phyloP scores from a whole-genome alignment of 2,888 invertebrate genomes.

The Serrognathus titanus region DNA sequence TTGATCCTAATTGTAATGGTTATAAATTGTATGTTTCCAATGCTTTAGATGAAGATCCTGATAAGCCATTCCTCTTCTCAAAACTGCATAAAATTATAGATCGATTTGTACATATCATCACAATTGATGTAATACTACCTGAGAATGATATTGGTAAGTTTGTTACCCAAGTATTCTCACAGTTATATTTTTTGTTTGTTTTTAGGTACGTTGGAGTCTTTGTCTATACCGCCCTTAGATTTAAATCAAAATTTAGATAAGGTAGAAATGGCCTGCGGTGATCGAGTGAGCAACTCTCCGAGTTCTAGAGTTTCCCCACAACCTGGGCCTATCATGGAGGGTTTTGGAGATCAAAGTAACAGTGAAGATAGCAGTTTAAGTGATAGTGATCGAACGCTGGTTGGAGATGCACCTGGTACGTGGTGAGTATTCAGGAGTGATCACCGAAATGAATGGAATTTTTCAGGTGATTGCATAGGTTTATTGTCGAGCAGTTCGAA shows the following conservation, averaged over 20 bases:
- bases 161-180: neutral
- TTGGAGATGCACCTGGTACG: constrained; percentile 57
- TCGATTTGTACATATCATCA: constrained; percentile 60
- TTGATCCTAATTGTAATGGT: constrained; percentile 42
- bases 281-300: constrained; percentile 37
- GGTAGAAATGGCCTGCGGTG: constrained; percentile 26
- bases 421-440: neutral
- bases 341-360: constrained; percentile 61
- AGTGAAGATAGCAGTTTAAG: constrained; percentile 75
- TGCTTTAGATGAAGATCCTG: constrained; percentile 48
- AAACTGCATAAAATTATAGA: constrained; percentile 54
- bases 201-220: constrained; percentile 49
- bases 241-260: constrained; percentile 38
- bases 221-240: constrained; percentile 54
- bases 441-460: neutral
- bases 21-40: constrained; percentile 54
- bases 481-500: constrained; percentile 41
- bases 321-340: constrained; percentile 34
- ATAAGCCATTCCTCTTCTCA: constrained; percentile 49
- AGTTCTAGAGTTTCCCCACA: constrained; percentile 39
- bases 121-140: constrained; percentile 61
- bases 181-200: constrained; percentile 4
- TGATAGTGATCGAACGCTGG: constrained; percentile 66
- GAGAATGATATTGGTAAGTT: constrained; percentile 57
- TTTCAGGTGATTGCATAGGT: constrained; percentile 40